Percentiles rank a stretch among this genome's conserved stretches.
Evolutionary conservation across 2,888 invertebrate genomes (phyloP).

Genomic region (Mimas tiliae): DNA sequence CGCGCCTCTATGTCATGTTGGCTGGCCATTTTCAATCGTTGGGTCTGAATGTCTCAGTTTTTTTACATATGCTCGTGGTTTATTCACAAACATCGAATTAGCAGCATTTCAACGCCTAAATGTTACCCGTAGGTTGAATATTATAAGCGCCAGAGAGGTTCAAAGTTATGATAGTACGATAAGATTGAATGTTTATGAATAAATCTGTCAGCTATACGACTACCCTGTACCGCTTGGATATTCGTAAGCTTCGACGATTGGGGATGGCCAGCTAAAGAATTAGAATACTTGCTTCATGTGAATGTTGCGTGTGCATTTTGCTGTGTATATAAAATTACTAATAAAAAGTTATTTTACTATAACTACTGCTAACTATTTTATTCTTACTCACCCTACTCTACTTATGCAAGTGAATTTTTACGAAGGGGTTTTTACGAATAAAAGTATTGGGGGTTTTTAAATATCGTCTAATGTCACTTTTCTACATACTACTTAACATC

Average conservation of each 20-base stretch:
- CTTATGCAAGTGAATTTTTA: conserved; percentile 1
- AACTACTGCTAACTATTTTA: conserved; percentile 6
- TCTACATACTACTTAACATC: neutral
- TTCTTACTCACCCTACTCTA: neutral
- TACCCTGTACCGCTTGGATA: neutral
- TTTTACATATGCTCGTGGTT: neutral
- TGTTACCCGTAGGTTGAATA: neutral
- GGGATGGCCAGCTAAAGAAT: conserved; percentile 60
- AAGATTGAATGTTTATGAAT: neutral
- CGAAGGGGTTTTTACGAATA: neutral
- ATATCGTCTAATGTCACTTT: neutral
- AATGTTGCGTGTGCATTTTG: conserved; percentile 53
- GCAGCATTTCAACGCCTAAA: neutral
- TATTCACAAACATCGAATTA: neutral
- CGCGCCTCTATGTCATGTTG: conserved; percentile 42
- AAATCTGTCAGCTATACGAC: neutral
- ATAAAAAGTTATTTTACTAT: no score
- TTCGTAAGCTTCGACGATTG: conserved; percentile 37
- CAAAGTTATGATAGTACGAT: neutral
- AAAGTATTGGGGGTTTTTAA: neutral
- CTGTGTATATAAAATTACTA: conserved; percentile 66
- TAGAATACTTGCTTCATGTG: conserved; percentile 44
- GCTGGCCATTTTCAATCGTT: conserved; percentile 60
- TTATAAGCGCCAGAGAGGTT: neutral
- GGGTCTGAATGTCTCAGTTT: conserved; percentile 11